phyloP scores from a whole-genome alignment of 2,888 invertebrate genomes.

The Ferdinandea cuprea region DNA sequence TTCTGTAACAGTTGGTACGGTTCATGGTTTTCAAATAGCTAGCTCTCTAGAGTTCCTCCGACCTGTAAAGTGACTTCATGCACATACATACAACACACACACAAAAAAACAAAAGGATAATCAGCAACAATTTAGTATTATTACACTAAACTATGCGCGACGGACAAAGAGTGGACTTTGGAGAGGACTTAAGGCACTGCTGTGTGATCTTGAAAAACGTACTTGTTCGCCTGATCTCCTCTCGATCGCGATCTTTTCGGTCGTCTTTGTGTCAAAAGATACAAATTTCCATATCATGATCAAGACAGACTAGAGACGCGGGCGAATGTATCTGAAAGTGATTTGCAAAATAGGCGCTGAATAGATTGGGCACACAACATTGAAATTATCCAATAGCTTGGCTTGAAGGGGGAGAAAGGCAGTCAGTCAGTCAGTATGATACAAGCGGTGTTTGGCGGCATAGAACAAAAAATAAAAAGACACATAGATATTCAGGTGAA shows the following conservation, averaged over 20 bases:
- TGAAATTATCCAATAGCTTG: slow-evolving; percentile 44
- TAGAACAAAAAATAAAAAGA: slow-evolving; percentile 40
- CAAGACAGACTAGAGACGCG: slow-evolving; percentile 54
- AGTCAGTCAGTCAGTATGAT: not conserved
- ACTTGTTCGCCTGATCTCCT: slow-evolving; percentile 22
- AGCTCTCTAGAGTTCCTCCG: not conserved
- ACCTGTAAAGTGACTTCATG: not conserved
- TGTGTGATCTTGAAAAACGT: slow-evolving; percentile 57
- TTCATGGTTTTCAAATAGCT: slow-evolving; percentile 71
- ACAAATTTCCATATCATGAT: slow-evolving; percentile 74
- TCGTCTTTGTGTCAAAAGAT: slow-evolving; percentile 73
- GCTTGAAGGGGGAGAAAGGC: slow-evolving; percentile 1
- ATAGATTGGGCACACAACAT: slow-evolving; percentile 57
- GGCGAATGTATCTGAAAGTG: slow-evolving; percentile 66
- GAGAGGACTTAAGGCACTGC: slow-evolving; percentile 37
- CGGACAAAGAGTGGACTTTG: not conserved
- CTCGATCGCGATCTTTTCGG: slow-evolving; percentile 67
- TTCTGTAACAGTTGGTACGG: slow-evolving; percentile 69
- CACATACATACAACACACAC: not conserved
- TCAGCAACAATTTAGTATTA: slow-evolving; percentile 83
- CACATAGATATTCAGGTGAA: slow-evolving; percentile 52
- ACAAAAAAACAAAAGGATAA: slow-evolving; percentile 79
- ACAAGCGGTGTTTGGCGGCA: slow-evolving; percentile 33
- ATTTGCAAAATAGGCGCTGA: slow-evolving; percentile 71
- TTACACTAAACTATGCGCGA: slow-evolving; percentile 78